phyloP scores from a whole-genome alignment of 2,888 invertebrate species.

The Xanthorhoe designata region DNA sequence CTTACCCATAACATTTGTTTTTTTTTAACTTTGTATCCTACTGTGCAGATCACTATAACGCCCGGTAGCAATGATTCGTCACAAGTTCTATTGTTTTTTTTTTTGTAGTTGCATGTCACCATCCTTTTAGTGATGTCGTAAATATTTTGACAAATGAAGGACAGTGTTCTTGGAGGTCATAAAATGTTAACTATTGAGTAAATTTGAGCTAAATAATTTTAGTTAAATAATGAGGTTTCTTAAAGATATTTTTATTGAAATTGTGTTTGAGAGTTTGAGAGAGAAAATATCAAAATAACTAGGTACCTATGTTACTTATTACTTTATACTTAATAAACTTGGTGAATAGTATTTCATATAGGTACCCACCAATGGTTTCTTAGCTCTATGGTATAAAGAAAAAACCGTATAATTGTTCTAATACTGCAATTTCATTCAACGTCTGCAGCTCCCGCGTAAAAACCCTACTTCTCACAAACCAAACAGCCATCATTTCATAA shows the following conservation, averaged over 20 bases:
- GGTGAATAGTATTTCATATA: conserved; percentile 42
- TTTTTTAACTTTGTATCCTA: conserved; percentile 21
- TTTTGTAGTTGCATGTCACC: conserved; percentile 22
- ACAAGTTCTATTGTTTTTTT: conserved; percentile 20
- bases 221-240: no score
- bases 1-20: conserved; percentile 17
- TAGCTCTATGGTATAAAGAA: conserved; percentile 52
- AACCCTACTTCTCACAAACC: conserved; percentile 30
- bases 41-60: conserved; percentile 29
- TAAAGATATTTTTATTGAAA: no score
- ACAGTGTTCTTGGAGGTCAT: background rate
- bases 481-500: conserved; percentile 47
- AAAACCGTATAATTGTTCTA: conserved; percentile 70
- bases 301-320: no score
- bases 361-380: conserved; percentile 11
- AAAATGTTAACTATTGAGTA: background rate
- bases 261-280: no score
- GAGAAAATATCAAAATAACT: no score
- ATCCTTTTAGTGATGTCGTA: conserved; percentile 18
- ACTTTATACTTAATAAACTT: no score
- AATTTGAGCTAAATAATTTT: no score
- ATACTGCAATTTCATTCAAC: conserved; percentile 66
- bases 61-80: conserved; percentile 40
- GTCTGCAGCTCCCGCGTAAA: conserved; percentile 46
- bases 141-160: conserved; percentile 22